These are phyloP conservation scores for Pollenia labialis DNA, from an alignment of 2,888 invertebrate genomes.

Conservation along the genomic window DNA sequence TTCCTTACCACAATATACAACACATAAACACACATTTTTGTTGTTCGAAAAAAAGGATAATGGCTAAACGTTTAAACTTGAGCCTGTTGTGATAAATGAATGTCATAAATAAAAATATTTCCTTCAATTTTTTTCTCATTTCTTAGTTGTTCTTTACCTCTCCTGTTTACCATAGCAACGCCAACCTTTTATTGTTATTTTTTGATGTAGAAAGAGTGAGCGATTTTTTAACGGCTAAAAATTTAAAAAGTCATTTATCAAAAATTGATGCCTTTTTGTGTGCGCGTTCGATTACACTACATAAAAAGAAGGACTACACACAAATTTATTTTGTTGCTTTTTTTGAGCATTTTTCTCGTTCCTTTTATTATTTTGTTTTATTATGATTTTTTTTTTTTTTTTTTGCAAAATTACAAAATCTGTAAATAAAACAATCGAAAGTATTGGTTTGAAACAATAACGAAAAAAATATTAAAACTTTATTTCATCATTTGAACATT, in stretches of 20 bases:
- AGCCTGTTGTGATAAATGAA: constrained; percentile 80
- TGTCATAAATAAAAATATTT: constrained; percentile 81
- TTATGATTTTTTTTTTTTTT: background rate
- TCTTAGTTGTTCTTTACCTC: constrained; percentile 7
- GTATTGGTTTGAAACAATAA: constrained; percentile 12
- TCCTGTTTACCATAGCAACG: background rate
- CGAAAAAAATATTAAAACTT: constrained; percentile 55
- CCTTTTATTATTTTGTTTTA: constrained; percentile 20
- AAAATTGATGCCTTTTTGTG: constrained; percentile 70
- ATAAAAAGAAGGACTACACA: constrained; percentile 24
- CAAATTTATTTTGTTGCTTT: constrained; percentile 40
- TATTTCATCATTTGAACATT: constrained; percentile 69
- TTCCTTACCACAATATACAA: constrained; percentile 36
- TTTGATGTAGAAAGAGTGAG: background rate
- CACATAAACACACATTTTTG: constrained; percentile 26
- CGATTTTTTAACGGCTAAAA: constrained; percentile 68
- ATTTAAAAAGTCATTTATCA: constrained; percentile 75
- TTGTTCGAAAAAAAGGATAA: constrained; percentile 61
- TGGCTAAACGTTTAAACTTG: constrained; percentile 67
- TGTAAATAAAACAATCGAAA: constrained; percentile 25
- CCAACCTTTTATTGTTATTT: constrained; percentile 33
- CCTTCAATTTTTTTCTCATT: constrained; percentile 18
- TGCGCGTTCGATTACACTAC: constrained; percentile 60
- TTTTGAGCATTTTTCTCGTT: background rate
- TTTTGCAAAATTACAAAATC: constrained; percentile 12